Conservation (phyloP, 2,888 invertebrate species). For the Aphrophora alni region DNA sequence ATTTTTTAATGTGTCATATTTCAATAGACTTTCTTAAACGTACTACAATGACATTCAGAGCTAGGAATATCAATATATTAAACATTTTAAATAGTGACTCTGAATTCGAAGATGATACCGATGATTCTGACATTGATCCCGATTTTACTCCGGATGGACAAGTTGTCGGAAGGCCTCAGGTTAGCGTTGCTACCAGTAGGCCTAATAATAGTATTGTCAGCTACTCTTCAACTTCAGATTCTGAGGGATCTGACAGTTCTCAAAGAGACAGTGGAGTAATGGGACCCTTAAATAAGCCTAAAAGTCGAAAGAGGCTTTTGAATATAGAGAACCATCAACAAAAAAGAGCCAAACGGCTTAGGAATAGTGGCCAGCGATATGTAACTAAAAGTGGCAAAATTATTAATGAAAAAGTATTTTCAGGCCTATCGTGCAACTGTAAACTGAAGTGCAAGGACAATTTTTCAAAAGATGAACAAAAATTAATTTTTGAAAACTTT, state of each 20-base stretch:
- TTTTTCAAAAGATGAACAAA: conserved; percentile 22
- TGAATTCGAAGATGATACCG: conserved; percentile 19
- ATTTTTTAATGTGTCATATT: conserved; percentile 5
- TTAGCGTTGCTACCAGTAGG: conserved; percentile 11
- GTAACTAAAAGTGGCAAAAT: conserved; percentile 18
- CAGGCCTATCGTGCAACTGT: conserved; percentile 18
- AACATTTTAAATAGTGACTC: conserved; percentile 15
- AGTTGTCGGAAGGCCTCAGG: conserved; percentile 8
- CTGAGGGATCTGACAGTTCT: conserved; percentile 10
- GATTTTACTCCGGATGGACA: conserved; percentile 15
- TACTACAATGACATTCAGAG: conserved; percentile 20
- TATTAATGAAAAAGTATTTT: conserved; percentile 9
- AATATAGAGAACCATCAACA: conserved; percentile 14
- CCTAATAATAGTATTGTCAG: conserved; percentile 21
- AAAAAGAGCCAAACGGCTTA: conserved; percentile 23
- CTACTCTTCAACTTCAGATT: conserved; percentile 16
- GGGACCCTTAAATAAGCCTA: background rate
- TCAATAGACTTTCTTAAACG: background rate
- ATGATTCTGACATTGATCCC: conserved; percentile 21
- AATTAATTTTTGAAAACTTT: conserved; percentile 24
- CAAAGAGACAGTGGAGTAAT: conserved; percentile 8
- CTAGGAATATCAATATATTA: conserved; percentile 1
- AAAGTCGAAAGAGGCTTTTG: conserved; percentile 7
- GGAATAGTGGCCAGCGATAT: conserved; percentile 22
- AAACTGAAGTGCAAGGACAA: conserved; percentile 21